These are phyloP conservation scores for Gallirallus australis DNA, from an alignment of 2,797 vertebrate species.

Conservation along the genomic window DNA sequence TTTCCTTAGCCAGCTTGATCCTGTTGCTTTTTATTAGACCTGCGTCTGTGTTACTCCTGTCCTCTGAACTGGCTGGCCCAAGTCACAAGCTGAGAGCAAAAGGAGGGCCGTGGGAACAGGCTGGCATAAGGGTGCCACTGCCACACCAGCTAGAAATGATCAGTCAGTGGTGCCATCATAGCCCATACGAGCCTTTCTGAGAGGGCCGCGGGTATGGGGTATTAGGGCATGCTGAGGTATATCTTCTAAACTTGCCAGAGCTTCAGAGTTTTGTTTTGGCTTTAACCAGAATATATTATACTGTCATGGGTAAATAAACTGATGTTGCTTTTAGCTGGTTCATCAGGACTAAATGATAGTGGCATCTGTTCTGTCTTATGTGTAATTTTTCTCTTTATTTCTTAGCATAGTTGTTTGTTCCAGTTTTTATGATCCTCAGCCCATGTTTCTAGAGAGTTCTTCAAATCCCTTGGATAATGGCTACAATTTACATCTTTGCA, in stretches of 20 bases:
- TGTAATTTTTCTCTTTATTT: constrained; percentile 45
- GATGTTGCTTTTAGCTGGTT: constrained; percentile 47
- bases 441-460: constrained; percentile 33
- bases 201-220: background rate
- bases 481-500: constrained; percentile 41
- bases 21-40: background rate
- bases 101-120: background rate
- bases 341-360: constrained; percentile 10
- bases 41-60: rapidly evolving
- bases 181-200: background rate
- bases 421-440: background rate
- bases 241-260: background rate
- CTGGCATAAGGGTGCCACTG: rapidly evolving
- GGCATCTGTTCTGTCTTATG: constrained; percentile 29
- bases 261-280: background rate
- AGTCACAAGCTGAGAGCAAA: background rate
- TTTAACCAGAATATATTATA: background rate
- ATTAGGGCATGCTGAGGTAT: background rate
- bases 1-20: background rate
- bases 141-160: background rate
- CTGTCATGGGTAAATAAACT: constrained; percentile 19
- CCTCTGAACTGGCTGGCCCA: background rate
- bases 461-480: constrained; percentile 32
- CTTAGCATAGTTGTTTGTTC: constrained; percentile 18
- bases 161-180: background rate